phyloP scores from a whole-genome alignment of 2,113 vertebrate species.

The zebrafish (Danio rerio) region GRCz12tu NC_133185.1:30224501-30225000 shows the following conservation, averaged over 20 bases:
- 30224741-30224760: not conserved
- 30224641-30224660: not conserved
- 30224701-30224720: not conserved
- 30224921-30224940: not conserved
- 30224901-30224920: not conserved
- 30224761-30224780: no score
- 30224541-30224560: slow-evolving; percentile 96
- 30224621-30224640: slow-evolving; percentile 21
- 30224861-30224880: not conserved
- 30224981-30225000: not conserved
- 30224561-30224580: slow-evolving; percentile 96
- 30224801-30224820: slow-evolving; percentile 13
- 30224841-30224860: not conserved
- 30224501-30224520: slow-evolving; percentile 92
- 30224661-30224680: not conserved
- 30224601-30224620: slow-evolving; percentile 94
- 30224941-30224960: not conserved
- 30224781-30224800: slow-evolving; percentile 3
- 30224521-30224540: slow-evolving; percentile 98
- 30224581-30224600: slow-evolving; percentile 90
- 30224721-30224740: not conserved
- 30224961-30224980: no score
- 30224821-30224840: not conserved
- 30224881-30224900: not conserved
- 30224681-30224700: not conserved